Conservation (phyloP, 2,797 vertebrate species). For the Pangasius krempfi region DNA sequence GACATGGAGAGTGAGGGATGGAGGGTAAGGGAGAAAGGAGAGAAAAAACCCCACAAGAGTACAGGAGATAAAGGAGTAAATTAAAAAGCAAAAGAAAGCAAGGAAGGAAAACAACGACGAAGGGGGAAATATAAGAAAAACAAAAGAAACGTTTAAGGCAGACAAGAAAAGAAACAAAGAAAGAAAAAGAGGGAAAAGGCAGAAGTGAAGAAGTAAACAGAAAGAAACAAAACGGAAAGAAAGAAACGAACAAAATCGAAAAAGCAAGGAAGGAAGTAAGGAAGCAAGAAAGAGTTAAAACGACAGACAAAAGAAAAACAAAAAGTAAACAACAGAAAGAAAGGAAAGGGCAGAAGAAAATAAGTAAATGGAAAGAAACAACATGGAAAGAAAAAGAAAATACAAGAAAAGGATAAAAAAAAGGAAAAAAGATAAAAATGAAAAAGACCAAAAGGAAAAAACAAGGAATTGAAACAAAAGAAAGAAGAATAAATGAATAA, state of each 20-base stretch:
- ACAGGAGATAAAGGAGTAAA: slow-evolving; percentile 13
- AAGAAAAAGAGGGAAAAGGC: neutral
- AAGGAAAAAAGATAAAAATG: neutral
- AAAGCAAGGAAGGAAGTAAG: too few relatives aligned
- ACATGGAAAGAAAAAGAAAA: neutral
- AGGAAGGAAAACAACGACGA: neutral
- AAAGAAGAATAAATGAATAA: neutral
- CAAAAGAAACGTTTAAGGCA: neutral
- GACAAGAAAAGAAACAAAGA: neutral
- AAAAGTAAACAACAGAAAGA: neutral
- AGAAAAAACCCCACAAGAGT: neutral
- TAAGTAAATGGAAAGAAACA: neutral
- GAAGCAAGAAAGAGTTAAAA: too few relatives aligned
- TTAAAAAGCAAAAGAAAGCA: neutral
- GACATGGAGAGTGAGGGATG: neutral
- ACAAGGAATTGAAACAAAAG: neutral
- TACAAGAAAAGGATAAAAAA: neutral
- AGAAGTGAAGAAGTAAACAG: neutral
- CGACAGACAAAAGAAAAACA: too few relatives aligned
- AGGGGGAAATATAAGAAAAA: neutral
- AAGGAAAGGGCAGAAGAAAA: neutral
- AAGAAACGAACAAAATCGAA: neutral
- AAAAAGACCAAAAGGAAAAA: neutral
- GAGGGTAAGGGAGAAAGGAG: neutral
- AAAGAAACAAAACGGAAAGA: slow-evolving; percentile 26